Conservation (phyloP, 2,797 vertebrate species). For the Oreochromis mossambicus region DNA sequence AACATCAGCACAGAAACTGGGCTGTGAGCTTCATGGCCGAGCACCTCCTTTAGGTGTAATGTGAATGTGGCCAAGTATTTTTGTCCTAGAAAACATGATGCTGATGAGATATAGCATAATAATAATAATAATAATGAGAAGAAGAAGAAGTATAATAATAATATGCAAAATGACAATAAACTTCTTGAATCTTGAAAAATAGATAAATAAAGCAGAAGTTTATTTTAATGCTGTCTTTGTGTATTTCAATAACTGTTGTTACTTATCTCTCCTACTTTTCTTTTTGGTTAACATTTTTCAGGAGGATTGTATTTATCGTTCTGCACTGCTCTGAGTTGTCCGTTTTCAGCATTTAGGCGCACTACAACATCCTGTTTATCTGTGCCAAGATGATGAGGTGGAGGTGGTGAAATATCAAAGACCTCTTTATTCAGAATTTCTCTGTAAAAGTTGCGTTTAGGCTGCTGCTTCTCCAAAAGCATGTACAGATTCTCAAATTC, state of each 20-base stretch:
- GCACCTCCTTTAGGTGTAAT: not conserved
- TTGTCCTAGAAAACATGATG: not conserved
- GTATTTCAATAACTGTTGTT: not conserved
- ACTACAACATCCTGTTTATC: not conserved
- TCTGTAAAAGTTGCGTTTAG: not conserved
- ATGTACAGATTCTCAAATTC: not conserved
- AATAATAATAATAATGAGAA: fast-evolving
- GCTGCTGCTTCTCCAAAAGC: not conserved
- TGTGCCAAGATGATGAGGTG: not conserved
- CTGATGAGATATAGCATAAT: not conserved
- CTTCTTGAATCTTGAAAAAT: no score
- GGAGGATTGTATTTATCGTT: not conserved
- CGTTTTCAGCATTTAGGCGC: not conserved
- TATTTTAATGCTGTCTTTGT: not conserved
- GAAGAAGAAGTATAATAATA: no score
- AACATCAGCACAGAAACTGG: not conserved
- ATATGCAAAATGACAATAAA: no score
- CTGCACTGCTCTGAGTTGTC: not conserved
- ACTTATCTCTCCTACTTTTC: not conserved
- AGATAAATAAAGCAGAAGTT: not conserved
- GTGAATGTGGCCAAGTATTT: not conserved
- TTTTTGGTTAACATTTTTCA: not conserved
- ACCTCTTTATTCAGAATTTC: not conserved
- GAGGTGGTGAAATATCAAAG: not conserved
- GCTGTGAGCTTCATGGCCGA: not conserved